phyloP scores from a whole-genome alignment of 1,140 invertebrate species.

The Alviniconcha marisindica region DNA sequence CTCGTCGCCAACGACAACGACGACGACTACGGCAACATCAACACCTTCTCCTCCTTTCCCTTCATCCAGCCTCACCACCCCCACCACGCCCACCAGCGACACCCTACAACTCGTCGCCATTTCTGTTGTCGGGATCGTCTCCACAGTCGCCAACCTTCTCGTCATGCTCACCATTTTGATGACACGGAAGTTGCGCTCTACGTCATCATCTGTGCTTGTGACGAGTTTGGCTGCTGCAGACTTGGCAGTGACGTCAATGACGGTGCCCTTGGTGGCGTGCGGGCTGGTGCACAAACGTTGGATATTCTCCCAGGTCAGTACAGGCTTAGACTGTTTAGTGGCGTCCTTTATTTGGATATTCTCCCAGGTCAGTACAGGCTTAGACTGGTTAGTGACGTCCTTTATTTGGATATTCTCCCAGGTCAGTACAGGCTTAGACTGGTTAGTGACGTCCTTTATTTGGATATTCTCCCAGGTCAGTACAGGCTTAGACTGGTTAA shows the following conservation, averaged over 20 bases:
- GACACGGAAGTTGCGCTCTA: constrained; percentile 17
- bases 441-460: no score
- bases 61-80: background rate
- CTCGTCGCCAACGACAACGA: background rate
- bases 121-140: constrained; percentile 6
- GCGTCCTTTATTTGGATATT: no score
- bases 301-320: constrained; percentile 25
- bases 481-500: no score
- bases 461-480: constrained; percentile 30
- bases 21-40: background rate
- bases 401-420: constrained; percentile 26
- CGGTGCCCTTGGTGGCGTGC: background rate
- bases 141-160: constrained; percentile 11
- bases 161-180: constrained; percentile 21
- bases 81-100: background rate
- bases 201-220: constrained; percentile 14
- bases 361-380: constrained; percentile 34
- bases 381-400: no score
- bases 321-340: no score
- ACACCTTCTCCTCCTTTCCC: background rate
- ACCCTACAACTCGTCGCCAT: background rate
- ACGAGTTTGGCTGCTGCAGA: constrained; percentile 18
- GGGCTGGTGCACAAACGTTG: constrained; percentile 6
- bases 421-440: no score
- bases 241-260: background rate